Evolutionary conservation across 2,888 invertebrate genomes (phyloP), one percentile per base, ranked within the genome.

Genomic region (Amblyteles armatorius): DNA sequence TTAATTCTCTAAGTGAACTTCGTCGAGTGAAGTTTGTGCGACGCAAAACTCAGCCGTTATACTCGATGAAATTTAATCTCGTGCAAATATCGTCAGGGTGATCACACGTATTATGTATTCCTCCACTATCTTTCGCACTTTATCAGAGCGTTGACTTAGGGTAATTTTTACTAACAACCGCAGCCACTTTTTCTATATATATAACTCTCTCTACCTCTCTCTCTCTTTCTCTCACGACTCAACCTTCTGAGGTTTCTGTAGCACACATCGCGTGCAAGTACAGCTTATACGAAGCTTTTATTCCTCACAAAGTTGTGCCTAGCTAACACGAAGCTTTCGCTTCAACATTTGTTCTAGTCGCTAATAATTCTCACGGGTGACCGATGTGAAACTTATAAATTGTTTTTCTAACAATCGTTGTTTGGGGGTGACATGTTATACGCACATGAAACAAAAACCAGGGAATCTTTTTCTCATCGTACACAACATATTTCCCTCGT

Each of bases 391-490:
- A 74, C 73, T 73, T 91, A 90, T 91, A 93, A 93, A 93, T 93
- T 93, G 93, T 93, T 93, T 93, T 93, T 93, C 93, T 93, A 93
- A 93, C 93, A 93, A 92, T 91, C 87, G 81, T 83, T 69, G 68
- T 73, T 63, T 74, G 13, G 33, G 26, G 76, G 22, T 73, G 65
- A 33, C 48, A 52, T 77, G 22, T 65, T 40, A 40, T 40, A 77
- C 82, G 79, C 82, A 79, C 76, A 52, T 68, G 52, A 40, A 72
- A 57, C 82, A 80, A 22, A 33, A 16, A 29, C 16, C 67, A 77
- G 71, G 85, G 86, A 29, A 29, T 63, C 79, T 72, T 74, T 69
- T 48, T 57, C 19, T 78, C 85, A 82, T 88, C 74, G 79, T 22
- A 88, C 85, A 87, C 82, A 40, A 57, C 65, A 76, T 48, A 44